phyloP scores from a whole-genome alignment of 92 coral and sea anemone genomes.

The Palythoa caribaeorum region DNA sequence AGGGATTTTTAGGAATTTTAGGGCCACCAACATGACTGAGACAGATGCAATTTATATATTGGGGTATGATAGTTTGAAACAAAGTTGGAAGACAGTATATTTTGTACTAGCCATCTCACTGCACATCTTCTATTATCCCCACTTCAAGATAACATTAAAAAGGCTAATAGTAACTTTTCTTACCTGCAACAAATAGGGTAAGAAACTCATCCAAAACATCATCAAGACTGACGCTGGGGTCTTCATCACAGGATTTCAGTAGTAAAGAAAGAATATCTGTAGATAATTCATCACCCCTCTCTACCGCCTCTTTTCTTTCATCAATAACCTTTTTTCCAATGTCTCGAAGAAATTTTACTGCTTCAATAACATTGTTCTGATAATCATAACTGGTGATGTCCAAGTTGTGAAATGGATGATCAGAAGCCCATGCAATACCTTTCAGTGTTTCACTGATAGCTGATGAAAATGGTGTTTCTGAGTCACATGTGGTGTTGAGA shows the following conservation, averaged over 20 bases:
- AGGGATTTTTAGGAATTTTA: no score
- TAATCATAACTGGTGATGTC: constrained; percentile 73
- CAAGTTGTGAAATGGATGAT: constrained; percentile 68
- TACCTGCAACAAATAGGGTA: constrained; percentile 78
- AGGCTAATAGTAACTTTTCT: not conserved
- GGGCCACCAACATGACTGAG: no score
- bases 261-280: constrained; percentile 72
- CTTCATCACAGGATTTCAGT: constrained; percentile 60
- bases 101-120: no score
- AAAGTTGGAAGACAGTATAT: no score
- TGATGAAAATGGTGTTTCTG: constrained; percentile 70
- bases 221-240: constrained; percentile 63
- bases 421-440: constrained; percentile 63
- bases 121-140: no score
- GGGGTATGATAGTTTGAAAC: no score
- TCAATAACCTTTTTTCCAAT: constrained; percentile 82
- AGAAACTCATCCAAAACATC: constrained; percentile 85
- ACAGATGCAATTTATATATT: no score
- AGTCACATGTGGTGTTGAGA: constrained; percentile 59
- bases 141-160: no score
- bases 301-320: constrained; percentile 65
- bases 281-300: constrained; percentile 62
- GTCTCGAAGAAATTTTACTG: constrained; percentile 84
- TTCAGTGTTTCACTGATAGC: constrained; percentile 67
- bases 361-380: constrained; percentile 75